A percentile compares a stretch with the other conserved stretches of the same genome.
These are phyloP conservation scores for Acestrorhynchus altus DNA, from an alignment of 2,797 vertebrate species.

Conservation along the genomic window DNA sequence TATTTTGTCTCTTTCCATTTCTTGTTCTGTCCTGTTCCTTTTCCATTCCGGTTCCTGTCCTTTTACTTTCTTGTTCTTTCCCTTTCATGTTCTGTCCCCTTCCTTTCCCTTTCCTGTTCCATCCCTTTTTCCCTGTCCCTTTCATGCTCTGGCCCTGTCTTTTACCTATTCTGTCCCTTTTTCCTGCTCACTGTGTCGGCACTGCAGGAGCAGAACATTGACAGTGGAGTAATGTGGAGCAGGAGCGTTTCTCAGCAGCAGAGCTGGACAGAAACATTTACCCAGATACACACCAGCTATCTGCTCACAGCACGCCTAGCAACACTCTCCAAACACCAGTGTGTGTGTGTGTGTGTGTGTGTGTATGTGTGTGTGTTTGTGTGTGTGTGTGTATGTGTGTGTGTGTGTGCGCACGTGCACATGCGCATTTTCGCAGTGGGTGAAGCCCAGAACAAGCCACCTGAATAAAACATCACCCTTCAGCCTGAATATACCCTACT, in stretches of 20 bases:
- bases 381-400: slow-evolving; percentile 11
- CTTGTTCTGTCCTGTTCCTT: too few species aligned
- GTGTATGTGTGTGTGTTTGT: slow-evolving; percentile 16
- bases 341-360: background rate
- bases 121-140: too few species aligned
- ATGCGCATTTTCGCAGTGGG: slow-evolving; percentile 1
- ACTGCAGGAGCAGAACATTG: background rate
- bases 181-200: too few species aligned
- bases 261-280: background rate
- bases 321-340: background rate
- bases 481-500: background rate
- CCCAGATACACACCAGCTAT: background rate
- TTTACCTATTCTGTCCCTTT: too few species aligned
- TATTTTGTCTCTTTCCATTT: too few species aligned
- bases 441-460: slow-evolving; percentile 4
- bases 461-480: slow-evolving; percentile 21
- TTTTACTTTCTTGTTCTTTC: too few species aligned
- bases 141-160: too few species aligned
- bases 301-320: slow-evolving; percentile 1
- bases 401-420: too few species aligned
- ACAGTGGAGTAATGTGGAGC: background rate
- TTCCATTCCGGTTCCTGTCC: too few species aligned
- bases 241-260: background rate
- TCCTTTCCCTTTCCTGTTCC: too few species aligned
- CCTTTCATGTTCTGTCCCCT: too few species aligned